Percentiles rank a stretch among this genome's conserved stretches.
phyloP scores from a whole-genome alignment of 2,888 invertebrate species.

The Zelleria hepariella region DNA sequence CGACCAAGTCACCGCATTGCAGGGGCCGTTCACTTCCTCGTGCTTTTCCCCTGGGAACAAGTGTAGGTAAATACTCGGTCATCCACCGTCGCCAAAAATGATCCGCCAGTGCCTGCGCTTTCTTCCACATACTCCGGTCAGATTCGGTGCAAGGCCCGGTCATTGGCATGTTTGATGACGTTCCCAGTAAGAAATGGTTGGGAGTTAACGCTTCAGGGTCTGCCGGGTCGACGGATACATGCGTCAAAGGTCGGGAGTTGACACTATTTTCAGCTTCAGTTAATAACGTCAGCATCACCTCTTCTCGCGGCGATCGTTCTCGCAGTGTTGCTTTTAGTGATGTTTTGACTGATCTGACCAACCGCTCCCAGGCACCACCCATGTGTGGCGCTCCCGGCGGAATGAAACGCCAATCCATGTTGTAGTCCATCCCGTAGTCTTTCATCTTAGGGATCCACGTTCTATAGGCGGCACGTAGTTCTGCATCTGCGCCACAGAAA shows the following conservation, averaged over 20 bases:
- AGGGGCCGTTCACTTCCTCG: too few relatives aligned
- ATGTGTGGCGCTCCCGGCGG: neutral
- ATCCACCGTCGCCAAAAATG: too few relatives aligned
- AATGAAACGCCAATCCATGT: neutral
- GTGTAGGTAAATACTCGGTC: too few relatives aligned
- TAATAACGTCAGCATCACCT: neutral
- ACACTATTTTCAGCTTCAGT: neutral
- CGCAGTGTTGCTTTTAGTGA: neutral
- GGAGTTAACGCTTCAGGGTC: neutral
- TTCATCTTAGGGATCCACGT: neutral
- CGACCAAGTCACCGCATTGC: too few relatives aligned
- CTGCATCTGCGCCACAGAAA: neutral
- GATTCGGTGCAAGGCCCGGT: too few relatives aligned
- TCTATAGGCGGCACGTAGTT: neutral
- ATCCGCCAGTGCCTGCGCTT: too few relatives aligned
- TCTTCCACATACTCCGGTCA: too few relatives aligned
- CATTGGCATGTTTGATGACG: neutral
- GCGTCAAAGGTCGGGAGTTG: neutral
- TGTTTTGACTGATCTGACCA: neutral
- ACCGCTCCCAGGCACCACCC: too few relatives aligned
- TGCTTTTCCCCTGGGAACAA: too few relatives aligned
- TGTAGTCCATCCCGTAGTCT: neutral
- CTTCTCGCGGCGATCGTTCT: neutral
- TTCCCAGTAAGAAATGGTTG: neutral
- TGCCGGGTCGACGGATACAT: neutral